These are phyloP conservation scores for Sarcophaga rosellei DNA, from an alignment of 2,888 invertebrate species.

Conservation along the genomic window DNA sequence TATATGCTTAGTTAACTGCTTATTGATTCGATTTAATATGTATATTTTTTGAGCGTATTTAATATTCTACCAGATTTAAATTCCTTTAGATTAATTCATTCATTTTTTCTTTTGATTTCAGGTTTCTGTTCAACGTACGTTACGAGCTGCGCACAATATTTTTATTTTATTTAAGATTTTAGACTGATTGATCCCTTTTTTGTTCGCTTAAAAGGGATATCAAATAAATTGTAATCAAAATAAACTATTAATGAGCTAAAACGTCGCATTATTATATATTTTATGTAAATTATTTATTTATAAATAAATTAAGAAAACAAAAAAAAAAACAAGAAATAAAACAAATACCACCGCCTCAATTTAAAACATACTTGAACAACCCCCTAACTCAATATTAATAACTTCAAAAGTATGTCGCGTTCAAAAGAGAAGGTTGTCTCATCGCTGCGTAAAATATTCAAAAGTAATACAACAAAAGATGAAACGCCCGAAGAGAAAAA, in stretches of 20 bases:
- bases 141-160: conserved; percentile 1
- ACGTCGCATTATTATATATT: conserved; percentile 6
- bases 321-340: no score
- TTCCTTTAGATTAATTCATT: background rate
- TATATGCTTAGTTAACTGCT: background rate
- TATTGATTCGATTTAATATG: background rate
- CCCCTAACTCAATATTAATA: conserved; percentile 29
- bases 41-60: background rate
- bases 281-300: background rate
- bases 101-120: background rate
- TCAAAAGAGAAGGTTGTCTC: conserved; percentile 92
- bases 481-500: conserved; percentile 82
- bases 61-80: background rate
- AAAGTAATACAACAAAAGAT: conserved; percentile 82
- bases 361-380: conserved; percentile 27
- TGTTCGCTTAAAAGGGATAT: background rate
- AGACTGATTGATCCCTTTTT: conserved; percentile 48
- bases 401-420: conserved; percentile 82
- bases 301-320: background rate
- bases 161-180: conserved; percentile 3
- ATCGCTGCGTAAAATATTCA: conserved; percentile 90
- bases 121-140: background rate
- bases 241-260: conserved; percentile 21
- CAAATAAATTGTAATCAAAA: conserved; percentile 25
- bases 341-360: conserved; percentile 50